A percentile compares a stretch with the other conserved stretches of the same genome.
Conservation (phyloP, 2,113 vertebrate genomes). For the Nothobranchius kuhntae region DNA sequence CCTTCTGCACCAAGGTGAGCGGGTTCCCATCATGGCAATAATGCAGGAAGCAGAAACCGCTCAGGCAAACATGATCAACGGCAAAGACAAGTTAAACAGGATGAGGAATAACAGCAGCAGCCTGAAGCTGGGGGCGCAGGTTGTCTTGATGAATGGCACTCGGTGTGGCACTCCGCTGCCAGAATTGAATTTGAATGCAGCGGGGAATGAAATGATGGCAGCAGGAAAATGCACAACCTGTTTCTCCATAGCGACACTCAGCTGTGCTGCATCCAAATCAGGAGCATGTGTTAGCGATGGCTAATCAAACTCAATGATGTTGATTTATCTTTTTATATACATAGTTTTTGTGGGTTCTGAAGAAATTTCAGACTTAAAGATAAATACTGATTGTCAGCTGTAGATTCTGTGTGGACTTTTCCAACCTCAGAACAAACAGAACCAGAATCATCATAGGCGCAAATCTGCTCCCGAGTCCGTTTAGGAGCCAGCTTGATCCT, state of each 20-base stretch:
- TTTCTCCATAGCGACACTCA: slow-evolving; percentile 33
- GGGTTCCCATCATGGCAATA: slow-evolving; percentile 7
- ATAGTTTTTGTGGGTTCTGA: neutral
- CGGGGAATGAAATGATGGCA: slow-evolving; percentile 27
- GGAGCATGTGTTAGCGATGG: slow-evolving; percentile 6
- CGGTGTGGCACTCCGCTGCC: slow-evolving; percentile 5
- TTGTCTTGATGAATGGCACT: slow-evolving; percentile 20
- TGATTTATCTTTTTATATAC: no score
- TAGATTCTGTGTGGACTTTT: neutral
- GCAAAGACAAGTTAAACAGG: slow-evolving; percentile 12
- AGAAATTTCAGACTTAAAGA: neutral
- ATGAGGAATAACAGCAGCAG: neutral
- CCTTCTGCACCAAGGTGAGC: slow-evolving; percentile 94
- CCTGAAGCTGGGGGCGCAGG: slow-evolving; percentile 13
- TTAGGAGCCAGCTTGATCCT: neutral
- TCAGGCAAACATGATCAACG: neutral
- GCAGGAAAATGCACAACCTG: slow-evolving; percentile 33
- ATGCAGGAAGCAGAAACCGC: neutral
- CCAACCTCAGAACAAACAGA: no score
- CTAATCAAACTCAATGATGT: neutral
- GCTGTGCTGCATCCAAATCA: neutral
- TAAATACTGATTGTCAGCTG: neutral
- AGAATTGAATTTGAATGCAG: slow-evolving; percentile 38
- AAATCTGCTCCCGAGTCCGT: no score
- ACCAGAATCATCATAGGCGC: no score